Conservation (phyloP, 1,140 invertebrate species). For the Acromyrmex heyeri region DNA sequence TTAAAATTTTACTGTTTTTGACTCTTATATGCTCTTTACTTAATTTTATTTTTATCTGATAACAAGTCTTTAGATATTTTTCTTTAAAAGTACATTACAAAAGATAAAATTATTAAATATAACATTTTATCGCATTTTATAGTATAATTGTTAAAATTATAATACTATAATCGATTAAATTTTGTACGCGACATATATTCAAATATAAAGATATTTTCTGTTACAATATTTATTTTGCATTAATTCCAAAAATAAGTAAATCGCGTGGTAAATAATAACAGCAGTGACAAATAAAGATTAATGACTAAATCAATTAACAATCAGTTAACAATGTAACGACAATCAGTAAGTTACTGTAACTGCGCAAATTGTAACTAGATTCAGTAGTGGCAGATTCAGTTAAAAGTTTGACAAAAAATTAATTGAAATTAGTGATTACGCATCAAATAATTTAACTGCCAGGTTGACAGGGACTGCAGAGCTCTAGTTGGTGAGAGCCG, state of each 20-base stretch:
- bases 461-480: neutral
- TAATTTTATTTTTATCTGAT: too few species aligned
- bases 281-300: neutral
- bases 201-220: neutral
- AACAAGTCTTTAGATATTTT: too few species aligned
- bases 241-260: neutral
- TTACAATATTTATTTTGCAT: neutral
- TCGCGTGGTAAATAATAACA: neutral
- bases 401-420: constrained; percentile 22
- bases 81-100: too few species aligned
- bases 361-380: neutral
- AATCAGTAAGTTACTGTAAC: neutral
- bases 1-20: too few species aligned
- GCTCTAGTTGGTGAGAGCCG: neutral
- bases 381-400: neutral
- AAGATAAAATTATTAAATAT: too few species aligned
- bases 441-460: constrained; percentile 14
- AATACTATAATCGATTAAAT: neutral
- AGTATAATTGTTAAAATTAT: neutral
- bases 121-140: too few species aligned
- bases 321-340: neutral
- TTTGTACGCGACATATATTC: neutral
- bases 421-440: constrained; percentile 54
- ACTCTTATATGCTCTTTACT: too few species aligned
- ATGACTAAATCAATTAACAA: neutral